Percentiles rank a stretch among this genome's conserved stretches.
Evolutionary conservation across 1,140 invertebrate species (phyloP).

Genomic region (Pissodes strobi): DNA sequence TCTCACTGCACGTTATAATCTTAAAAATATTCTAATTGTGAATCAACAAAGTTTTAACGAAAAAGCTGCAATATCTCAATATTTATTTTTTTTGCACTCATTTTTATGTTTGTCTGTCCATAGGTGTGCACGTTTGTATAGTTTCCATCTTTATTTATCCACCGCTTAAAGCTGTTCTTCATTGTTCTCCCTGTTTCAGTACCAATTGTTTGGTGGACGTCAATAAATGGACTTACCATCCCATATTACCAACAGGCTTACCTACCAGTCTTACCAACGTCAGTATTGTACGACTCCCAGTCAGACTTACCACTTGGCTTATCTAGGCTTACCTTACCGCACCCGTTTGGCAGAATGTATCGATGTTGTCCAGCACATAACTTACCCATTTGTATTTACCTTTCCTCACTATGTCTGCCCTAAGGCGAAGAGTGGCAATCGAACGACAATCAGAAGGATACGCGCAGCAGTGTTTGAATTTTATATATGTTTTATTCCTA

Average conservation of each 20-base stretch:
- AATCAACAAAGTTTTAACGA: no score
- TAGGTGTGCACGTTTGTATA: no score
- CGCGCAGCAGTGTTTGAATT: no score
- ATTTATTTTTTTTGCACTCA: no score
- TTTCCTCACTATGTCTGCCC: conserved; percentile 6
- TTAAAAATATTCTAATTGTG: no score
- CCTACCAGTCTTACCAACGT: conserved; percentile 39
- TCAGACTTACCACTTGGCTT: no score
- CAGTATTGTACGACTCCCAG: conserved; percentile 34
- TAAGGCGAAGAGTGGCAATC: conserved; percentile 47
- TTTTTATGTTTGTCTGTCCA: no score
- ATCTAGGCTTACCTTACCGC: conserved; percentile 4
- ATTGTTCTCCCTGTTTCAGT: conserved; percentile 72
- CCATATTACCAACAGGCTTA: neutral
- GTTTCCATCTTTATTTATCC: no score
- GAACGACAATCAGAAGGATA: conserved; percentile 48
- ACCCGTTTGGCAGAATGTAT: neutral
- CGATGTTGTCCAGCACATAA: neutral
- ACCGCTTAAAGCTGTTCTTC: no score
- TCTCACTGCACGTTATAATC: no score
- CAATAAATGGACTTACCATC: conserved; percentile 58
- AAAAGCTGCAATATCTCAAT: no score
- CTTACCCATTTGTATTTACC: neutral
- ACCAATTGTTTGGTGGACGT: conserved; percentile 73
- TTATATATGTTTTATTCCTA: no score